phyloP scores from a whole-genome alignment of 2,888 invertebrate genomes.

The Thera obeliscata region DNA sequence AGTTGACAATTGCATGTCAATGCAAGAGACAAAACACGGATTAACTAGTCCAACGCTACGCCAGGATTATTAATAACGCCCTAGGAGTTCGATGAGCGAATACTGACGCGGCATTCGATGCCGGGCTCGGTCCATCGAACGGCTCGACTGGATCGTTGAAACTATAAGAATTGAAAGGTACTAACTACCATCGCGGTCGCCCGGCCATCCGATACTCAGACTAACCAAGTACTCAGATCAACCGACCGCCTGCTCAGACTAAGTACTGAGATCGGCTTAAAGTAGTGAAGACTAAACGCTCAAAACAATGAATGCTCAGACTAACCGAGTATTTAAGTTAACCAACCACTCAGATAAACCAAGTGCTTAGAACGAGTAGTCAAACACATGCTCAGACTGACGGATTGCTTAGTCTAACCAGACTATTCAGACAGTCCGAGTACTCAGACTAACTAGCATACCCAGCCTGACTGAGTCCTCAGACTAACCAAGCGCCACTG shows the following conservation, averaged over 20 bases:
- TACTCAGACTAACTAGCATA: neutral
- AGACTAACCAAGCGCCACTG: constrained; percentile 2
- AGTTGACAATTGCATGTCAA: too few relatives aligned
- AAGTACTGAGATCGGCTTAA: neutral
- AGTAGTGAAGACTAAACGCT: neutral
- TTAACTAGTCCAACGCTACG: too few relatives aligned
- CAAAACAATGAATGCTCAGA: neutral
- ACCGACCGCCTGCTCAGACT: neutral
- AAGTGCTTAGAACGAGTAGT: neutral
- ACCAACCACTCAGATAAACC: neutral
- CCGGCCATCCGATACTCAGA: constrained; percentile 1
- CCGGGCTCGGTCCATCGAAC: constrained; percentile 72
- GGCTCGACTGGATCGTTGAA: constrained; percentile 60
- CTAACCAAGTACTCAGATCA: neutral
- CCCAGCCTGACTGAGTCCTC: neutral
- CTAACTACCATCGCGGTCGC: constrained; percentile 54
- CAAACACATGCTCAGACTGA: neutral
- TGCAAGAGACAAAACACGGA: too few relatives aligned
- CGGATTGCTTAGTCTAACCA: neutral
- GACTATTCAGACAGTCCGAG: constrained; percentile 37
- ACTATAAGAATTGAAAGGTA: constrained; percentile 74
- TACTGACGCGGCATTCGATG: constrained; percentile 68
- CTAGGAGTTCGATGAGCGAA: constrained; percentile 44
- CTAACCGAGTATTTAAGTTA: neutral
- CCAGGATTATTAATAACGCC: constrained; percentile 10